phyloP scores from a whole-genome alignment of 2,113 vertebrate species.

The Siniperca knerii region DNA sequence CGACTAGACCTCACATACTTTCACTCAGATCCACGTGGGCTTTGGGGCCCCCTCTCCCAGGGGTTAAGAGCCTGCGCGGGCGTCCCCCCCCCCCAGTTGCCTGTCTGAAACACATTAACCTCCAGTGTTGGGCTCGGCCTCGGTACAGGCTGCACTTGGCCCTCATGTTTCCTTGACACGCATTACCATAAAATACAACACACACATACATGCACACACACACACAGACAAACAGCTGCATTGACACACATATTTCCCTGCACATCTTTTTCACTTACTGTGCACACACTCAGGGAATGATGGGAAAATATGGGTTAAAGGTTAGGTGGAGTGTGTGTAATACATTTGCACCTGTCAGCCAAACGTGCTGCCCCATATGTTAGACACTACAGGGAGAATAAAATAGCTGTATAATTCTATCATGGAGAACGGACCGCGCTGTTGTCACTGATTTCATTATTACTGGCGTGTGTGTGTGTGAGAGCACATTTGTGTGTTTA shows the following conservation, averaged over 20 bases:
- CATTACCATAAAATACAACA: slow-evolving; percentile 50
- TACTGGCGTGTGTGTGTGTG: slow-evolving; percentile 21
- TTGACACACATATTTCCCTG: slow-evolving; percentile 81
- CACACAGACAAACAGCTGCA: slow-evolving; percentile 87
- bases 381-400: slow-evolving; percentile 51
- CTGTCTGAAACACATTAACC: slow-evolving; percentile 69
- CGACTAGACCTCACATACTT: slow-evolving; percentile 45
- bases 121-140: slow-evolving; percentile 16
- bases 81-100: slow-evolving; percentile 23
- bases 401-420: slow-evolving; percentile 65
- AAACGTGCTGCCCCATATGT: slow-evolving; percentile 61
- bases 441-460: slow-evolving; percentile 68
- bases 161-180: slow-evolving; percentile 37
- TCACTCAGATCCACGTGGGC: slow-evolving; percentile 33
- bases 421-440: slow-evolving; percentile 60
- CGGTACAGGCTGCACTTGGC: slow-evolving; percentile 25
- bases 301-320: slow-evolving; percentile 61
- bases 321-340: slow-evolving; percentile 47
- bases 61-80: slow-evolving; percentile 62
- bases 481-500: slow-evolving; percentile 40
- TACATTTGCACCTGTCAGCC: slow-evolving; percentile 75
- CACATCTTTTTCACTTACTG: slow-evolving; percentile 78
- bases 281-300: slow-evolving; percentile 11
- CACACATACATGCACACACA: slow-evolving; percentile 59
- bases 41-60: slow-evolving; percentile 16